Evolutionary conservation across 2,113 vertebrate genomes (phyloP).

Genomic region (Myanophis thanlyinensis): DNA sequence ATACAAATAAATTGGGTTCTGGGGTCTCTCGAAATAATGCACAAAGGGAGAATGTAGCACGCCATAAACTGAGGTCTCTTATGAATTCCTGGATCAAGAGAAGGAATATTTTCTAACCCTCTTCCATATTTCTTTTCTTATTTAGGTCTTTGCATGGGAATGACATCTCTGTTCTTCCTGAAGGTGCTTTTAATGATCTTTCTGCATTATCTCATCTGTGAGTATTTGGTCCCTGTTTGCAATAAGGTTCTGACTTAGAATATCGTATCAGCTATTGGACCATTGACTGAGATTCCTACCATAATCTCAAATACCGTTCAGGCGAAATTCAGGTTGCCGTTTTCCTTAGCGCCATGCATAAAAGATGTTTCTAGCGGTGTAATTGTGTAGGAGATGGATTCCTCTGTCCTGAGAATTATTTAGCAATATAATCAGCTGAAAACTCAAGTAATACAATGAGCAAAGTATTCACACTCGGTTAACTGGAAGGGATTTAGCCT

Average conservation of each 20-base stretch:
- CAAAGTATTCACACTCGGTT: neutral
- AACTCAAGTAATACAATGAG: neutral
- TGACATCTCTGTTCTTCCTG: slow-evolving; percentile 93
- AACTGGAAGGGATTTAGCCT: neutral
- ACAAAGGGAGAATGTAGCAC: neutral
- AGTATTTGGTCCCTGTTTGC: slow-evolving; percentile 65
- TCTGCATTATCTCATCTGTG: slow-evolving; percentile 94
- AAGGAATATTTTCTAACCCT: neutral
- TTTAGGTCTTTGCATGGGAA: slow-evolving; percentile 95
- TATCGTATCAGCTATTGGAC: neutral
- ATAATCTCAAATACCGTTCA: neutral
- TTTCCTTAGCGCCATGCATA: neutral
- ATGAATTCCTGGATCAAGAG: neutral
- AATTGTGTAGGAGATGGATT: neutral
- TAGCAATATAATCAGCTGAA: neutral
- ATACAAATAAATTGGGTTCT: neutral
- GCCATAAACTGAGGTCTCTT: neutral
- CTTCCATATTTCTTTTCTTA: slow-evolving; percentile 8
- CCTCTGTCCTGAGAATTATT: neutral
- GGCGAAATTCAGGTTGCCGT: neutral
- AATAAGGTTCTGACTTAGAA: neutral
- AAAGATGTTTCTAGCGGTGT: neutral
- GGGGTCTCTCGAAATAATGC: neutral
- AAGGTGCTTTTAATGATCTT: slow-evolving; percentile 94
- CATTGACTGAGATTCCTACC: neutral